These are phyloP conservation scores for Boulengerochromis microlepis DNA, from an alignment of 2,113 vertebrate genomes.

Conservation along the genomic window DNA sequence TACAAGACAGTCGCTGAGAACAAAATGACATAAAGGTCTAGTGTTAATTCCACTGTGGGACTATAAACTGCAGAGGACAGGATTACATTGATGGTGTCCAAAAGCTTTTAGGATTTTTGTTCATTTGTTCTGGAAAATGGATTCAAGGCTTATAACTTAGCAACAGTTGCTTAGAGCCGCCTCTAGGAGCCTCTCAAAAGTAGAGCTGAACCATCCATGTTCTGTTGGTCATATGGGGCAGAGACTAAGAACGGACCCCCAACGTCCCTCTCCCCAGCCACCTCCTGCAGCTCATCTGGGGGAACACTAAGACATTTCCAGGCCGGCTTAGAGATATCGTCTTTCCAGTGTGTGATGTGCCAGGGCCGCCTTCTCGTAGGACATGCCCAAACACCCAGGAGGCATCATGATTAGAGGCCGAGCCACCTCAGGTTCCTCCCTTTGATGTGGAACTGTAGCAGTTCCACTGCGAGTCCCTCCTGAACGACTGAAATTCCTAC, in stretches of 20 bases:
- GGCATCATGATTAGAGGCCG: not conserved
- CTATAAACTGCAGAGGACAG: not conserved
- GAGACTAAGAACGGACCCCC: not conserved
- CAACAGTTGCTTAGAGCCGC: not conserved
- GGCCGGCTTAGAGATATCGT: rapidly evolving
- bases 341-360: not conserved
- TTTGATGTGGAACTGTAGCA: not conserved
- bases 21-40: rapidly evolving
- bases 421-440: not conserved
- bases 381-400: not conserved
- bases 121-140: not conserved
- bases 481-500: not conserved
- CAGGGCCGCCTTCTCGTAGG: not conserved
- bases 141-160: rapidly evolving
- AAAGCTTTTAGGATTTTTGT: rapidly evolving
- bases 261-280: not conserved
- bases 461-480: not conserved
- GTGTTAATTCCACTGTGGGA: not conserved
- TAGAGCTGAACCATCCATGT: not conserved
- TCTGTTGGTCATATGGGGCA: not conserved
- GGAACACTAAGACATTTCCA: not conserved
- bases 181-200: not conserved
- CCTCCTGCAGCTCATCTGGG: not conserved
- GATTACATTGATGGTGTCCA: not conserved
- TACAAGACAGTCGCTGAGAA: not conserved